phyloP scores from a whole-genome alignment of 2,797 vertebrate genomes.

The Columba guinea region DNA sequence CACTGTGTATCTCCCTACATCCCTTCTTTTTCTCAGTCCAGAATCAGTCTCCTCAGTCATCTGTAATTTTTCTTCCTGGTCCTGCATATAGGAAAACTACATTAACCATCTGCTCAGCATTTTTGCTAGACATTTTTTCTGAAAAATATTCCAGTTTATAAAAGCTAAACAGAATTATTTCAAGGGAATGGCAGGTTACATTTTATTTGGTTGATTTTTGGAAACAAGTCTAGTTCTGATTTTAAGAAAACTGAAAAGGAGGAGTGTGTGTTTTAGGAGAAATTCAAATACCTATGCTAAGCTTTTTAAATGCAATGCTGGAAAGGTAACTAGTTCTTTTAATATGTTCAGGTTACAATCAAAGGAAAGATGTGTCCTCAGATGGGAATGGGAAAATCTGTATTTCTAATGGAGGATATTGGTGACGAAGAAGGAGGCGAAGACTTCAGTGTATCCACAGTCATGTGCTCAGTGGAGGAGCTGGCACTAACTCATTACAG shows the following conservation, averaged over 20 bases:
- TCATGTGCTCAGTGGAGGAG: slow-evolving; percentile 95
- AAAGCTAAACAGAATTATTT: background rate
- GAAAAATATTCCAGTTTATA: background rate
- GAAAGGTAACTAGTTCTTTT: background rate
- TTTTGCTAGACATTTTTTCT: background rate
- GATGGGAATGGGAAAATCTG: slow-evolving; percentile 87
- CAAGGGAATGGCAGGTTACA: background rate
- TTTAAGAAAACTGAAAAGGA: background rate
- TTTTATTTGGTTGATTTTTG: background rate
- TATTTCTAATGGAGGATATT: slow-evolving; percentile 84
- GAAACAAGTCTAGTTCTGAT: background rate
- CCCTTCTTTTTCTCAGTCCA: background rate
- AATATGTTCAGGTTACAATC: slow-evolving; percentile 87
- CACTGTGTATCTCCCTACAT: background rate
- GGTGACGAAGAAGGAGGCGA: slow-evolving; percentile 25
- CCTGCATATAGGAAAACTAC: background rate
- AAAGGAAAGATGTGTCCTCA: slow-evolving; percentile 93
- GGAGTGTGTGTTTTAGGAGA: background rate
- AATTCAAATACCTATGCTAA: background rate
- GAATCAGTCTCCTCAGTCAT: background rate
- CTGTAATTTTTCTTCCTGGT: background rate
- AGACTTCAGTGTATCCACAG: slow-evolving; percentile 62
- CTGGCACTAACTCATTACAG: slow-evolving; percentile 88
- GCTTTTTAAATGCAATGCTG: background rate
- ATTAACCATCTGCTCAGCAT: background rate